phyloP scores from a whole-genome alignment of 2,888 invertebrate species.

The Nephrocerus scutellatus region DNA sequence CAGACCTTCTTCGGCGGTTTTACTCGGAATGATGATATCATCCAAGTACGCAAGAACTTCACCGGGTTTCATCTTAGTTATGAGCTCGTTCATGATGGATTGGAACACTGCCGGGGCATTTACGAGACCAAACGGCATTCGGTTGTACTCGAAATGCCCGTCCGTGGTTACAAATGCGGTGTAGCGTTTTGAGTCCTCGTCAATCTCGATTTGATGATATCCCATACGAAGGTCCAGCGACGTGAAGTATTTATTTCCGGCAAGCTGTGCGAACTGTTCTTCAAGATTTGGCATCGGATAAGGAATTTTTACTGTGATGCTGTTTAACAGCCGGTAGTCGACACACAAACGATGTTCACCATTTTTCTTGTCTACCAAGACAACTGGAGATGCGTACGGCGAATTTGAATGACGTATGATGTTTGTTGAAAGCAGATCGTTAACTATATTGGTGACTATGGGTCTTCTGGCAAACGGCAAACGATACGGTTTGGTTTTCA shows the following conservation, averaged over 20 bases:
- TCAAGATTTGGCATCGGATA: constrained; percentile 19
- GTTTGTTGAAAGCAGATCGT: background rate
- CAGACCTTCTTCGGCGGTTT: constrained; percentile 2
- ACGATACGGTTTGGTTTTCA: too few species aligned
- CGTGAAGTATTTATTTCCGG: constrained; percentile 10
- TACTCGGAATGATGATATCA: constrained; percentile 14
- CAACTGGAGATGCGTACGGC: constrained; percentile 12
- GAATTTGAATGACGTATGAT: constrained; percentile 3
- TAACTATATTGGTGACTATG: background rate
- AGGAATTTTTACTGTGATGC: constrained; percentile 8
- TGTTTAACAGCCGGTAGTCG: constrained; percentile 10
- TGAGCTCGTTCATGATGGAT: constrained; percentile 10
- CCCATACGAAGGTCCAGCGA: constrained; percentile 10
- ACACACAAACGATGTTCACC: too few species aligned
- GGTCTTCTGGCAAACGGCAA: too few species aligned
- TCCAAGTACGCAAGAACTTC: constrained; percentile 7
- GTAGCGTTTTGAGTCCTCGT: constrained; percentile 3
- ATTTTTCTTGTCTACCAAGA: constrained; percentile 7
- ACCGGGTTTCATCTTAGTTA: constrained; percentile 7
- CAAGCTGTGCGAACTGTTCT: constrained; percentile 14
- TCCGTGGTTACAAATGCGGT: constrained; percentile 9
- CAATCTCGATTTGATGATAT: constrained; percentile 11
- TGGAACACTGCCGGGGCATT: constrained; percentile 10
- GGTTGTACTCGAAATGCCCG: constrained; percentile 7
- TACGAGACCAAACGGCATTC: constrained; percentile 8